phyloP scores from a whole-genome alignment of 2,113 vertebrate genomes.

The Trematocara unimaculatum region DNA sequence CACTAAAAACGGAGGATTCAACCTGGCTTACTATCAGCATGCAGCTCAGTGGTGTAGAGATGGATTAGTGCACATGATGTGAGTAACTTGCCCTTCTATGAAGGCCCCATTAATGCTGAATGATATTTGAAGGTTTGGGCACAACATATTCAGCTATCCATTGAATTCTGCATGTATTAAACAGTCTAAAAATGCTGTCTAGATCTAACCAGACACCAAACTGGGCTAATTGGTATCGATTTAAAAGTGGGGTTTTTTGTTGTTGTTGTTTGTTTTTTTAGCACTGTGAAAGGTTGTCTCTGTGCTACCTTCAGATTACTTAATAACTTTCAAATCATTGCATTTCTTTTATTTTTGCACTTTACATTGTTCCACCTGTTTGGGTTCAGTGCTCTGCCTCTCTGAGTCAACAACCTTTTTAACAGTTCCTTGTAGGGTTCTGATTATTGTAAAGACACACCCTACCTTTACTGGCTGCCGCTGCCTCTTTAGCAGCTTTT shows the following conservation, averaged over 20 bases:
- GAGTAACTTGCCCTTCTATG: not conserved
- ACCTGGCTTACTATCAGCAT: not conserved
- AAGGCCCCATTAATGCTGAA: not conserved
- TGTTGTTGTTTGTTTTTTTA: not conserved
- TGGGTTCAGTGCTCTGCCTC: not conserved
- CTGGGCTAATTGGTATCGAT: not conserved
- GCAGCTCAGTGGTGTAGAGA: not conserved
- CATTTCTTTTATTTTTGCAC: not conserved
- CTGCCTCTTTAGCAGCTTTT: conserved; percentile 73
- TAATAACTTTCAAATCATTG: not conserved
- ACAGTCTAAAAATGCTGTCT: not conserved
- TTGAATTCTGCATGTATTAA: not conserved
- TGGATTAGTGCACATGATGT: not conserved
- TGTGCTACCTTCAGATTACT: not conserved
- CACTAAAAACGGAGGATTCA: not conserved
- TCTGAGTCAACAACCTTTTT: not conserved
- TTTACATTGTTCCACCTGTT: not conserved
- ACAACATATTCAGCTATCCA: not conserved
- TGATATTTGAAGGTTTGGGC: not conserved
- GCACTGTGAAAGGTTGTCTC: not conserved
- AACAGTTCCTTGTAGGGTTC: not conserved
- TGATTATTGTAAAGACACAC: not conserved
- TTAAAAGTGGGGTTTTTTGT: fast-evolving
- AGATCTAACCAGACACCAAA: not conserved
- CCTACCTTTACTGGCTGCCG: conserved; percentile 72